Conservation (phyloP, 1,140 invertebrate genomes). For the Lepidostoma basale region DNA sequence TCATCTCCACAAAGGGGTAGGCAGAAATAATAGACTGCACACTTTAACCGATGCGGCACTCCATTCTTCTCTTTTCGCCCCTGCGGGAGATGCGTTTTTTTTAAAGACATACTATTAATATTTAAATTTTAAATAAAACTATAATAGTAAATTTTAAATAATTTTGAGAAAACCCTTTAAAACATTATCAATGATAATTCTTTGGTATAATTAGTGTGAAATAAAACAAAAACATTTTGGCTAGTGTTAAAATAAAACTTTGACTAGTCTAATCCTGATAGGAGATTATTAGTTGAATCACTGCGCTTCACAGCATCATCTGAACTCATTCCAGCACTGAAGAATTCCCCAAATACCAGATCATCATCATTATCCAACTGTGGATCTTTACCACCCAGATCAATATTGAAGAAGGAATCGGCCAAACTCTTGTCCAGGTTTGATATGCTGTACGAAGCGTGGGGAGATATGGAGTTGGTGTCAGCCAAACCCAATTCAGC, state of each 20-base stretch:
- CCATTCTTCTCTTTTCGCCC: too few species aligned
- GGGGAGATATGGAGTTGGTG: slow-evolving; percentile 12
- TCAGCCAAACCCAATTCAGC: slow-evolving; percentile 42
- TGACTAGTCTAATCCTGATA: slow-evolving; percentile 36
- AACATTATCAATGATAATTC: not conserved
- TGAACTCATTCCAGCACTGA: slow-evolving; percentile 26
- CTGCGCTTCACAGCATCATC: slow-evolving; percentile 15
- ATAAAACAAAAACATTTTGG: too few species aligned
- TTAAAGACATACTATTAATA: too few species aligned
- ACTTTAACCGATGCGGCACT: too few species aligned
- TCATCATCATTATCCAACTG: slow-evolving; percentile 28
- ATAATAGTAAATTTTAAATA: not conserved
- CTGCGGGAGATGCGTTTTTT: too few species aligned
- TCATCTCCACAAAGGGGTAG: too few species aligned
- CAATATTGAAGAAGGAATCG: slow-evolving; percentile 37
- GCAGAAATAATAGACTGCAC: too few species aligned
- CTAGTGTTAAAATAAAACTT: not conserved
- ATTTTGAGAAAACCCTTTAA: not conserved
- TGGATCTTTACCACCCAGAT: slow-evolving; percentile 18
- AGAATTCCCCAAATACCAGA: slow-evolving; percentile 33
- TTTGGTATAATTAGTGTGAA: too few species aligned
- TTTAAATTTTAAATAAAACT: not conserved
- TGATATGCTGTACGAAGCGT: slow-evolving; percentile 22
- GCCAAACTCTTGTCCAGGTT: slow-evolving; percentile 19
- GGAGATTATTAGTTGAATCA: slow-evolving; percentile 32